Evolutionary conservation across 2,888 invertebrate genomes (phyloP), one percentile per base, ranked within the genome.

Genomic region (Tiphia femorata): DNA sequence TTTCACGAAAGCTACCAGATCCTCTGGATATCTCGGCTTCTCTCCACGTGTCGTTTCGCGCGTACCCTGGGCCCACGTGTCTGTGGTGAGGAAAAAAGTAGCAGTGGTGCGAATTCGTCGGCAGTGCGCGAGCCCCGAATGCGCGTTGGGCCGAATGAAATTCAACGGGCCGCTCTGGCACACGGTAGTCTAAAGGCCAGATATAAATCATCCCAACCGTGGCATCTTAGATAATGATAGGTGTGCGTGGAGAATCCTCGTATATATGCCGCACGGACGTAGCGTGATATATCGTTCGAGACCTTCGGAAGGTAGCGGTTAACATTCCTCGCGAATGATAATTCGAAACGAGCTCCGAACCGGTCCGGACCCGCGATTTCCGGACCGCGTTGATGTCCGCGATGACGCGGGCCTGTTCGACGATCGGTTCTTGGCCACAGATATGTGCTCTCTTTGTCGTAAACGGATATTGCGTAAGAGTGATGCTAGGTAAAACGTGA

Each of bases 151-250:
- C n/a, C 21, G 23, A 6, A 33, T 43, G 49, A 37, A 58, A 14
- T 49, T 42, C 49, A 53, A 12, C 12, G 33, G 30, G 27, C 35
- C n/a, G n/a, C n/a, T n/a, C n/a, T n/a, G 44, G 30, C 41, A 19
- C 56, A 49, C 67, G 62, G 59, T 62, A 57, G 56, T 62, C 50
- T 33, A 65, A 63, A 68, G 66, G 66, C 58, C 52, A 50, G 43
- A 57, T 66, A 76, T 75, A 74, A 75, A 74, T 72, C 72, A 68
- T 55, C 42, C n/a, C n/a, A n/a, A n/a, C n/a, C 58, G 42, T 65
- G 66, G 63, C 64, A 63, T 67, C 68, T 69, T 62, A 66, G 71
- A 73, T 73, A 74, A 74, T 70, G 67, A 73, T 72, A 72, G 64
- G 46, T 58, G 55, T 58, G 58, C 55, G 52, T 41, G 60, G n/a